These are phyloP conservation scores for Drosophila gunungcola DNA, from an alignment of 1,140 invertebrate genomes.

Conservation along the genomic window DNA sequence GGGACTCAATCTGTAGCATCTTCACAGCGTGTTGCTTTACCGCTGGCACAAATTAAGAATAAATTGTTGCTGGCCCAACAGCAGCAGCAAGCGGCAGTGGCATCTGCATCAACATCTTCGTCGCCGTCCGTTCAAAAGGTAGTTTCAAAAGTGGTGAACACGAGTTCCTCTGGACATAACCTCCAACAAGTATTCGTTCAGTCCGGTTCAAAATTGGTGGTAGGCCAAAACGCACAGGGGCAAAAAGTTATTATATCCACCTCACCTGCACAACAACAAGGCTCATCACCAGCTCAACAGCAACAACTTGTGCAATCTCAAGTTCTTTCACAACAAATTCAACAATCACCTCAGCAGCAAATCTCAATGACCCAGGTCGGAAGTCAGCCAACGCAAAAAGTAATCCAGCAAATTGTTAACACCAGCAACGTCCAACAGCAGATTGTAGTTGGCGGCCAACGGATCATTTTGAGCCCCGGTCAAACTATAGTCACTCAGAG, in stretches of 20 bases:
- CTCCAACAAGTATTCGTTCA: slow-evolving; percentile 80
- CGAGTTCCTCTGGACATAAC: slow-evolving; percentile 40
- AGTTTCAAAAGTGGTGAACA: slow-evolving; percentile 46
- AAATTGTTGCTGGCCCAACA: slow-evolving; percentile 65
- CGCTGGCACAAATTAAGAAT: slow-evolving; percentile 68
- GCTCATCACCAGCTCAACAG: slow-evolving; percentile 49
- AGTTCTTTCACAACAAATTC: slow-evolving; percentile 36
- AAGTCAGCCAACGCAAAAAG: slow-evolving; percentile 74
- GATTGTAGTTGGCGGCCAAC: slow-evolving; percentile 78
- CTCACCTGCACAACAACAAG: slow-evolving; percentile 46
- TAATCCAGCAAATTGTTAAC: slow-evolving; percentile 83
- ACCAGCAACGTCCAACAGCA: slow-evolving; percentile 84
- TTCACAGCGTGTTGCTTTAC: slow-evolving; percentile 69
- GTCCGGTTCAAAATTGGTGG: slow-evolving; percentile 72
- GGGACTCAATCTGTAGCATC: slow-evolving; percentile 44
- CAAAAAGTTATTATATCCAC: slow-evolving; percentile 80
- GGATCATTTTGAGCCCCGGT: slow-evolving; percentile 81
- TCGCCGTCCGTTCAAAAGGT: slow-evolving; percentile 61
- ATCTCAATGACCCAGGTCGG: slow-evolving; percentile 60
- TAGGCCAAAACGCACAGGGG: slow-evolving; percentile 78
- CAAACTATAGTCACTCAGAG: slow-evolving; percentile 82
- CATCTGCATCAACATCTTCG: slow-evolving; percentile 10
- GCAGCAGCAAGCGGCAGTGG: slow-evolving; percentile 39
- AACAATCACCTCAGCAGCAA: slow-evolving; percentile 64
- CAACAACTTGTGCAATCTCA: slow-evolving; percentile 73